Base-by-base conservation (phyloP, 2,113 vertebrate genomes). In the Pycnonotus jocosus region DNA sequence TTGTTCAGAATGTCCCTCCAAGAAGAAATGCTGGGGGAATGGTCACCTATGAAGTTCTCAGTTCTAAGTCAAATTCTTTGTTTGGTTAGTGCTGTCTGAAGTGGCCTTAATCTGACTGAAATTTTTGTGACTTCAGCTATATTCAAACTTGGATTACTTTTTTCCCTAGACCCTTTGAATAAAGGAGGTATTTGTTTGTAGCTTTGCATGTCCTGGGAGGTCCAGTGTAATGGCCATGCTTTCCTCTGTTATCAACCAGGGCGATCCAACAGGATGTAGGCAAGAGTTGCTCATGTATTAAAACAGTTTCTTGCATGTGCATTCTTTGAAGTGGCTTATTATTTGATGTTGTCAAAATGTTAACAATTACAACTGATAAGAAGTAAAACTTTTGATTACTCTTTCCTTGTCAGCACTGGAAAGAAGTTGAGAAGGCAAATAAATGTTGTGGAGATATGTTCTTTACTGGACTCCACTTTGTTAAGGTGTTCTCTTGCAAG, bases 231-330 rank as follows among this genome's bases (percentile, higher is more conserved):
- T 61, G 42, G 50, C 42, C 3, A 3, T 6, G 5, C 15, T 48
- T 74, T 90, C 27, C 27, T 66, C 7, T 0, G 0, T 58, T 72
- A 40, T 24, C 54, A 72, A 4, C 40, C 11, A 57, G 28, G 0
- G 0, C 21, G n/a, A 65, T 69, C n/a, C 48, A 86, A 11, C 27
- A 21, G 56, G 35, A 47, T 38, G 51, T 14, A 74, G 27, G n/a
- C 23, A 50, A 15, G 71, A 73, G 38, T 37, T 81, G 11, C 60
- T 89, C 5, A 4, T 30, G 5, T 50, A 27, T 54, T 81, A 24
- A 44, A 68, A 68, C 12, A 31, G 3, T 68, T 90, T 71, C 21
- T 90, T 87, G 21, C 12, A 8, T 22, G 19, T 65, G 23, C 1
- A 0, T 66, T 87, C 48, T 70, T 81, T 93, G 65, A 78, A 53